Evolutionary conservation across 1,140 invertebrate genomes (phyloP).

Genomic region (Bombus breviceps): DNA sequence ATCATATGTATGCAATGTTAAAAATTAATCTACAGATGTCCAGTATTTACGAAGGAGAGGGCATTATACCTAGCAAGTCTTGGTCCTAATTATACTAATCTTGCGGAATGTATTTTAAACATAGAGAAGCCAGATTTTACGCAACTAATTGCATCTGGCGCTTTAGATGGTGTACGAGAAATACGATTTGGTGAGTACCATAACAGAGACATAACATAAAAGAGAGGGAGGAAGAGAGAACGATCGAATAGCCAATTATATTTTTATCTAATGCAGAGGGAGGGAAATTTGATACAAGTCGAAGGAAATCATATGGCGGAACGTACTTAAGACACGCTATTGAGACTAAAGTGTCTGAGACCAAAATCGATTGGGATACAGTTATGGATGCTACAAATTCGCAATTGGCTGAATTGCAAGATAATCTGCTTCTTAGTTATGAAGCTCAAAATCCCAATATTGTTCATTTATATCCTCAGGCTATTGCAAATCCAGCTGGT

Average conservation of each 20-base stretch:
- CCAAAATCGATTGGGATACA: constrained; percentile 80
- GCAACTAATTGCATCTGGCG: constrained; percentile 78
- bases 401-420: constrained; percentile 83
- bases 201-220: no score
- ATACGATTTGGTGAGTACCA: constrained; percentile 73
- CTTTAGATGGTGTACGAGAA: constrained; percentile 78
- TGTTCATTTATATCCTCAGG: constrained; percentile 85
- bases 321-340: constrained; percentile 74
- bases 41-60: constrained; percentile 82
- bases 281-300: constrained; percentile 75
- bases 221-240: not conserved
- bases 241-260: not conserved
- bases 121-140: constrained; percentile 81
- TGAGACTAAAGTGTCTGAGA: constrained; percentile 75
- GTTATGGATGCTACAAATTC: constrained; percentile 79
- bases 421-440: constrained; percentile 84
- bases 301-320: constrained; percentile 77
- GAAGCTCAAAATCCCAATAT: constrained; percentile 84
- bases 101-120: constrained; percentile 82
- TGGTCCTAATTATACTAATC: constrained; percentile 83
- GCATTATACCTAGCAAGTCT: constrained; percentile 81
- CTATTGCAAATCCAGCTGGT: constrained; percentile 83
- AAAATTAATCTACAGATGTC: constrained; percentile 71
- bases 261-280: constrained; percentile 65
- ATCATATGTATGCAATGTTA: not conserved